Conservation (phyloP, 2,113 vertebrate genomes). For the Embiotoca jacksoni region DNA sequence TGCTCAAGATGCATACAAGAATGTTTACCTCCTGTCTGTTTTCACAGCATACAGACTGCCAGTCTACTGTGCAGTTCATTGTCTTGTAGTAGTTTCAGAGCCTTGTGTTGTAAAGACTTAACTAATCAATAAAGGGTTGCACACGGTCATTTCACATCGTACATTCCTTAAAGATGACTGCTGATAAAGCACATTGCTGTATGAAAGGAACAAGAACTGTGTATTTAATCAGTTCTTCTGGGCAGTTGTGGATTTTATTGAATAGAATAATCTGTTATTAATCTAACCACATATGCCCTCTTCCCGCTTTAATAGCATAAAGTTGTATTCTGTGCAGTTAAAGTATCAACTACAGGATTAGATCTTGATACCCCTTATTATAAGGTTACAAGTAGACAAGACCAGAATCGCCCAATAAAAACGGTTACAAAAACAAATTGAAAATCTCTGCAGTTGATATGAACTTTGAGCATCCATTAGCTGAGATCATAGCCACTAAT, state of each 20-base stretch:
- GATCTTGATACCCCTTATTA: background rate
- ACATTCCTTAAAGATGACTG: background rate
- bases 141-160: background rate
- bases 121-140: background rate
- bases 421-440: slow-evolving; percentile 34
- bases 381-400: slow-evolving; percentile 15
- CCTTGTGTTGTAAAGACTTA: background rate
- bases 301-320: background rate
- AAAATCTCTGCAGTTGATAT: slow-evolving; percentile 34
- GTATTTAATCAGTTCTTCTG: background rate
- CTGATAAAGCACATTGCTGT: background rate
- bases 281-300: background rate
- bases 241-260: background rate
- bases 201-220: background rate
- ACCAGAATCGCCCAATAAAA: slow-evolving; percentile 24
- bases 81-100: background rate
- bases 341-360: background rate
- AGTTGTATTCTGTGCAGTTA: background rate
- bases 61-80: too few species aligned
- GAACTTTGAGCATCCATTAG: slow-evolving; percentile 61
- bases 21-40: too few species aligned
- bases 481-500: slow-evolving; percentile 63
- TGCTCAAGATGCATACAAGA: too few species aligned
- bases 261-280: background rate
- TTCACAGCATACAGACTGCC: too few species aligned